Base-by-base conservation (phyloP, 2,888 invertebrate genomes). In the Cheilosia vulpina region DNA sequence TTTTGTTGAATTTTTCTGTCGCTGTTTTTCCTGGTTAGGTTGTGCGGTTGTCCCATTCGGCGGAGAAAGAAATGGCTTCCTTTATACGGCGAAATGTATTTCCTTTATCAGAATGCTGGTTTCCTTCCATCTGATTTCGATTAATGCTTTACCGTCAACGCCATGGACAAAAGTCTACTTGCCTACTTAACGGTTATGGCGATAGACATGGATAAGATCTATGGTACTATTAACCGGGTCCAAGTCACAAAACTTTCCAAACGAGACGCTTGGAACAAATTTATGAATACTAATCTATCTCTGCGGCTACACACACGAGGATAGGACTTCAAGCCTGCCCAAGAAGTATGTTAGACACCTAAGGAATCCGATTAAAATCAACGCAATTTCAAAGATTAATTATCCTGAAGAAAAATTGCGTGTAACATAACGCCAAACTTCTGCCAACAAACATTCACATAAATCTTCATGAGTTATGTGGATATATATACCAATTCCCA, bases 321-420 rank as follows among this genome's bases (percentile, higher is more conserved):
- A 21, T 24, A 21, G 31, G 9, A 31, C 7, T 2, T 6, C 31
- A 31, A 9, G 2, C 27, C 17, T 11, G 4, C 4, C 34, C 17
- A 73, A 57, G 27, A 38, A 41, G 24, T 53, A 13, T 62, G 62
- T 41, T 34, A 65, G 43, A 72, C 34, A 73, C 45, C 58, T 72
- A 52, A 58, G 17, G 47, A 77, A 77, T 66, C 60, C 43, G 60
- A 77, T 72, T 77, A 41, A 72, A 82, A 72, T 72, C 65, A 77
- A 72, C 66, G 66, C 72, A 77, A 60, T 72, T 68, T 55, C 71
- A 21, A 50, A 41, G 60, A 82, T 71, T 71, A 66, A 66, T 78
- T 78, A 47, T 55, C 53, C 43, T 31, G 15, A 21, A 38, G 45
- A 62, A 68, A 71, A 75, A 73, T 55, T 68, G 47, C 55, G 62